Percentiles rank a stretch among this genome's conserved stretches.
Conservation (phyloP, 2,888 invertebrate species). For the Scaeva pyrastri region DNA sequence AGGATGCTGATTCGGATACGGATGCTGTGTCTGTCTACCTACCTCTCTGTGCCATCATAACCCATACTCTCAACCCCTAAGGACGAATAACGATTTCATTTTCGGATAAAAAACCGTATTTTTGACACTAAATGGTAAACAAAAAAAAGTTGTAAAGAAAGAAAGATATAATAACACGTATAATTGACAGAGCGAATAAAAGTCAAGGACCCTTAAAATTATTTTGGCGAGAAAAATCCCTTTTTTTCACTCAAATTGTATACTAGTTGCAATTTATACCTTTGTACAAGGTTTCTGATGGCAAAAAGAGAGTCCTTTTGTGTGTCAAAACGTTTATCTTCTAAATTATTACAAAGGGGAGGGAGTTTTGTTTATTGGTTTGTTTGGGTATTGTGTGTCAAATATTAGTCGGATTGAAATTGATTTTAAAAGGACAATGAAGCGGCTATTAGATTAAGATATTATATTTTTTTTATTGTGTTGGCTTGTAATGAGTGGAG, state of each 20-base stretch:
- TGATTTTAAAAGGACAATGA: constrained; percentile 70
- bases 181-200: constrained; percentile 78
- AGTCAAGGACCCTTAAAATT: constrained; percentile 83
- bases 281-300: neutral
- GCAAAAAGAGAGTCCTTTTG: constrained; percentile 44
- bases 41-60: constrained; percentile 6
- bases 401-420: constrained; percentile 81
- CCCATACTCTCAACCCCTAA: constrained; percentile 55
- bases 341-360: constrained; percentile 62
- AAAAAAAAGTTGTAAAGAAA: constrained; percentile 78
- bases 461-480: constrained; percentile 21
- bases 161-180: constrained; percentile 80
- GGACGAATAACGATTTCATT: constrained; percentile 65
- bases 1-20: constrained; percentile 69
- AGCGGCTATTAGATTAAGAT: constrained; percentile 71
- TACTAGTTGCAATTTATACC: constrained; percentile 50
- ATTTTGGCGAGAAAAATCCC: constrained; percentile 79
- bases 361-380: constrained; percentile 80
- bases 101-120: constrained; percentile 81
- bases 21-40: neutral
- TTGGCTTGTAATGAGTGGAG: constrained; percentile 22
- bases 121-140: constrained; percentile 82
- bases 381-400: constrained; percentile 82
- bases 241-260: constrained; percentile 73
- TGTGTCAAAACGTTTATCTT: constrained; percentile 65